Evolutionary conservation across 37 sponge, comb jelly and placozoan genomes (phyloP).

Genomic region (Eunapius fragilis): DNA sequence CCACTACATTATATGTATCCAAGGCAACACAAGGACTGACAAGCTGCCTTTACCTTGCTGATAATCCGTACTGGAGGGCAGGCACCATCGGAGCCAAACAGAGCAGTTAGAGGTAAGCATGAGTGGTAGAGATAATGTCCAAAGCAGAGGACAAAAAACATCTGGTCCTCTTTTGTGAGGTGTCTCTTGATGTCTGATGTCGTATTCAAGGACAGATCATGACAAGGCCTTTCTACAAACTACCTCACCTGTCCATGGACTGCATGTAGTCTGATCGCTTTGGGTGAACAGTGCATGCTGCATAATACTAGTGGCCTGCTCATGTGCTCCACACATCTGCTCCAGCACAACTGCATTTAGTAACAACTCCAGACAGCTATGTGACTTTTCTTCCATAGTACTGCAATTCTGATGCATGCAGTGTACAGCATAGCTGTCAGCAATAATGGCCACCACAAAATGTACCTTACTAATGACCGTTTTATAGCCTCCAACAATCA

Average conservation of each 20-base stretch:
- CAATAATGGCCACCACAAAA: not conserved
- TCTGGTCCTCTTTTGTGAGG: not conserved
- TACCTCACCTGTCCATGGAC: not conserved
- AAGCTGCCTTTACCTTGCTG: not conserved
- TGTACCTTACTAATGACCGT: not conserved
- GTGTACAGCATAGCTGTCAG: not conserved
- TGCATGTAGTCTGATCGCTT: not conserved
- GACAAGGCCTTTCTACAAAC: not conserved
- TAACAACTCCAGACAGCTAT: constrained; percentile 18
- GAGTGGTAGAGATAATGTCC: not conserved
- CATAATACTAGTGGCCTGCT: constrained; percentile 1
- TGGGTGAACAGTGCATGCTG: constrained; percentile 5
- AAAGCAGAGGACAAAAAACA: not conserved
- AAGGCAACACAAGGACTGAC: not conserved
- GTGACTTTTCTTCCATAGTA: constrained; percentile 5
- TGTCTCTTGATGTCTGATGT: not conserved
- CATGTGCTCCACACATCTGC: constrained; percentile 7
- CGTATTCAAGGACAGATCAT: not conserved
- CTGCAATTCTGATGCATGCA: not conserved
- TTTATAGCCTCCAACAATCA: not conserved
- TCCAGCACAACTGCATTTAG: constrained; percentile 24
- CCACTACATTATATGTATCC: too few species aligned
- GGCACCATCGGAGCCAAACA: not conserved
- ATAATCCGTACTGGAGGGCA: not conserved
- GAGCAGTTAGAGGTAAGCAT: not conserved